Base-by-base conservation (phyloP, 2,888 invertebrate species). In the Ferrisia virgata region DNA sequence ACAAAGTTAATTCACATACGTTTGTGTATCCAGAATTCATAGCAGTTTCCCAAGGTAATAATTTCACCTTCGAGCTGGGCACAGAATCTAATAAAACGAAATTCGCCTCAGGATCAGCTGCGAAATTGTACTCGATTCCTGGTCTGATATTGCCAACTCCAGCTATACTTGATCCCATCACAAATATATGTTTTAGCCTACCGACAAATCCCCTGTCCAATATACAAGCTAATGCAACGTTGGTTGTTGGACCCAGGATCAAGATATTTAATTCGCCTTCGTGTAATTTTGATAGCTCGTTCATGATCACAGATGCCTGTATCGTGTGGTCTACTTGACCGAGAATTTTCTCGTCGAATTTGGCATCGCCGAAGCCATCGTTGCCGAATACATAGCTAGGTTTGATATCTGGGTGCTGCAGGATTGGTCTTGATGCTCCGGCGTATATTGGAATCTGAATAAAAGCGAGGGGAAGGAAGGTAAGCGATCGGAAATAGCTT, bases 61-160 rank as follows among this genome's bases (percentile, higher is more conserved):
- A 22, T 4, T 6, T 53, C 22, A 53, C 6, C 22, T 53, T 22
- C 22, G 22, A 53, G 22, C 53, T 53, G 8, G 8, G 18, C 0
- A 43, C 43, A 18, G 79, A 80, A 80, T 47, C 43, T 2, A 47
- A 8, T 11, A 80, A 2, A 47, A 80, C 25, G 18, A 25, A 43
- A 18, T 47, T 80, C 43, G 31, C 31, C 1, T 81, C 81, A 3
- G 81, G 53, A 58, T 81, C 81, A 15, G 53, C 28, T 4, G 18
- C 53, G 25, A 81, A 81, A 31, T 81, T 81, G 18, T n/a, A 81
- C 43, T 81, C 58, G 64, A 53, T 31, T 6, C 53, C 81, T 53
- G 47, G 81, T 18, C n/a, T 47, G 28, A 5, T 43, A 81, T 53
- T 81, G 1, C 81, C 81, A 8, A 31, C 28, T 2, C 53, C 58